Conservation (phyloP, 2,113 vertebrate genomes). For the Callopanchax toddi region DNA sequence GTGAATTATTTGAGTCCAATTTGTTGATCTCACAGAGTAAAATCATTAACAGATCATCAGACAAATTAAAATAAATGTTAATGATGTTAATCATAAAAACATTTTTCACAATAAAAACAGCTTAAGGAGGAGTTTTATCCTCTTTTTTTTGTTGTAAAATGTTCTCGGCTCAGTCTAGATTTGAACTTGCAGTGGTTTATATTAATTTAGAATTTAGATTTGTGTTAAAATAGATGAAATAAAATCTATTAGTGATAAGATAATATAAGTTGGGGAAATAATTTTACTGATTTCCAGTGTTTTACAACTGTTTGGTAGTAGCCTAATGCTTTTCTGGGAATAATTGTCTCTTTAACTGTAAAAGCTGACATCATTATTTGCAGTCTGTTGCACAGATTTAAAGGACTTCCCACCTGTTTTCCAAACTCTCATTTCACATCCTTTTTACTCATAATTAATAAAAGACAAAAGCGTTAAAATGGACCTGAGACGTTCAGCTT, state of each 20-base stretch:
- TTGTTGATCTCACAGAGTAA: no score
- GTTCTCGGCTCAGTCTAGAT: no score
- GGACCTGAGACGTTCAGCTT: slow-evolving; percentile 60
- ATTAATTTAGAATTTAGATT: no score
- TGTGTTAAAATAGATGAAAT: no score
- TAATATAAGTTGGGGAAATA: background rate
- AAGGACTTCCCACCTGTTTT: slow-evolving; percentile 44
- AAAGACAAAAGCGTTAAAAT: slow-evolving; percentile 24
- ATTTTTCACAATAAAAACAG: no score
- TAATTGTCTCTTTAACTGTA: background rate
- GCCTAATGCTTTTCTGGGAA: background rate
- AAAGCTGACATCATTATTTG: background rate
- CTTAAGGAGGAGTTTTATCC: no score
- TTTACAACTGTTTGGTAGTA: background rate
- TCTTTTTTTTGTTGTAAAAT: no score
- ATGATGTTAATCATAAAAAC: no score
- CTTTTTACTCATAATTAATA: slow-evolving; percentile 46
- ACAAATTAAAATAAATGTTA: no score
- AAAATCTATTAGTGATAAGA: background rate
- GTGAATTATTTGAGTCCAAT: no score
- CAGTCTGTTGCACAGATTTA: slow-evolving; percentile 7
- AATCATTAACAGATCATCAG: no score
- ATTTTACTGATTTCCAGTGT: background rate
- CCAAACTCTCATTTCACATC: slow-evolving; percentile 30
- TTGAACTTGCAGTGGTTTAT: no score